Conservation (phyloP, 64 coral and sea anemone species). For the Anthopleura sola region DNA sequence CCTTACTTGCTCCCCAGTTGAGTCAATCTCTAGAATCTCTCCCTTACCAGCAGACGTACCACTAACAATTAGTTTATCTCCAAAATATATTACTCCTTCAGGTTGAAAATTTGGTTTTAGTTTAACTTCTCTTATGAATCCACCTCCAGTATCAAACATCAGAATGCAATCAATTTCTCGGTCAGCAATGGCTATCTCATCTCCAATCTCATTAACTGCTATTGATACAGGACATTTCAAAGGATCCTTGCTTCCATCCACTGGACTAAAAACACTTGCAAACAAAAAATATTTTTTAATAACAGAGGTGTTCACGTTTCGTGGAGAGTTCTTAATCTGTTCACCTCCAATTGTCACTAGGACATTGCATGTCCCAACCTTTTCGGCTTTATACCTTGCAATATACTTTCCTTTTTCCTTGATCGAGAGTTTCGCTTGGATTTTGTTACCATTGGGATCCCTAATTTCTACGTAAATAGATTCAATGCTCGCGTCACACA, state of each 20-base stretch:
- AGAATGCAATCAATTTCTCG: slow-evolving; percentile 66
- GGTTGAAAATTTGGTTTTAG: slow-evolving; percentile 35
- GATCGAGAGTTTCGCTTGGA: too few species aligned
- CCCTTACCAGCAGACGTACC: slow-evolving; percentile 53
- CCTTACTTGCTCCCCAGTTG: too few species aligned
- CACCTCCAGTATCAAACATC: too few species aligned
- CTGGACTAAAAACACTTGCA: background rate
- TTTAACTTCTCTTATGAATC: too few species aligned
- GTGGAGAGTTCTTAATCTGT: background rate
- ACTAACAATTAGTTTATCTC: slow-evolving; percentile 37
- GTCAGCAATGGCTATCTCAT: slow-evolving; percentile 72
- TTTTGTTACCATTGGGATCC: too few species aligned
- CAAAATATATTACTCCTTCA: slow-evolving; percentile 41
- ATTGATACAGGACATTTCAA: slow-evolving; percentile 72
- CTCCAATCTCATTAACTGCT: slow-evolving; percentile 47
- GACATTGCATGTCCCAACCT: background rate
- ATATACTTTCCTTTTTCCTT: too few species aligned
- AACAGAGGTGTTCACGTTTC: background rate
- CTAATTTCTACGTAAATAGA: too few species aligned
- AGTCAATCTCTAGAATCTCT: too few species aligned
- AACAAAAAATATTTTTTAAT: background rate
- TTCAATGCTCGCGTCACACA: too few species aligned
- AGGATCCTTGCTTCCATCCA: background rate
- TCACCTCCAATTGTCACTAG: background rate
- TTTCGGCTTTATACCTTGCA: background rate